phyloP scores from a whole-genome alignment of 2,797 vertebrate genomes.

The Lutjanus argentimaculatus region DNA sequence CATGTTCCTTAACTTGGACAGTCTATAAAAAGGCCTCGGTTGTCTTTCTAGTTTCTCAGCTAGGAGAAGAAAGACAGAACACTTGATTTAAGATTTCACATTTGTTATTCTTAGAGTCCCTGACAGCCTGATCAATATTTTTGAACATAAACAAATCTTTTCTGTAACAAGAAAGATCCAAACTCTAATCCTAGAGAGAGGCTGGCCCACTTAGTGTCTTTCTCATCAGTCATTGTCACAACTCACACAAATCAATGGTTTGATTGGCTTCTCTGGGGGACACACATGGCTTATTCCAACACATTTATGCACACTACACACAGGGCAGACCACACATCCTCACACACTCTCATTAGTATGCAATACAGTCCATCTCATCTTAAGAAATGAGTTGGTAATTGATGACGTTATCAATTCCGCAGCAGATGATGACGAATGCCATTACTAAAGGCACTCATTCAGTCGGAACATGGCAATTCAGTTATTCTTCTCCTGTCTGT shows the following conservation, averaged over 20 bases:
- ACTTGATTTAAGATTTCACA: not conserved
- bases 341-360: conserved; percentile 50
- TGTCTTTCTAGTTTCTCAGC: conserved; percentile 1
- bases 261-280: conserved; percentile 41
- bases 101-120: conserved; percentile 35
- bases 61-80: conserved; percentile 3
- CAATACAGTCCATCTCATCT: conserved; percentile 40
- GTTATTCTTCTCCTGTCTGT: conserved; percentile 41
- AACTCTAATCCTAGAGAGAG: conserved; percentile 30
- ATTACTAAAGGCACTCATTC: conserved; percentile 42
- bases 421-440: conserved; percentile 56
- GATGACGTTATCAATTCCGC: conserved; percentile 63
- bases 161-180: conserved; percentile 31
- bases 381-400: conserved; percentile 53
- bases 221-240: conserved; percentile 52
- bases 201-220: conserved; percentile 28
- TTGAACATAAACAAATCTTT: conserved; percentile 46
- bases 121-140: conserved; percentile 54
- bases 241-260: conserved; percentile 49
- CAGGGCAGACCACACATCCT: not conserved
- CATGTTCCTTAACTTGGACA: not conserved
- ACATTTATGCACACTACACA: not conserved
- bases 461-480: conserved; percentile 30
- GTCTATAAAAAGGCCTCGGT: conserved; percentile 4
- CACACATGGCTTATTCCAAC: not conserved